Evolutionary conservation across 2,888 invertebrate genomes (phyloP), one percentile per base, ranked within the genome.

Genomic region (Cartodere bifasciata): DNA sequence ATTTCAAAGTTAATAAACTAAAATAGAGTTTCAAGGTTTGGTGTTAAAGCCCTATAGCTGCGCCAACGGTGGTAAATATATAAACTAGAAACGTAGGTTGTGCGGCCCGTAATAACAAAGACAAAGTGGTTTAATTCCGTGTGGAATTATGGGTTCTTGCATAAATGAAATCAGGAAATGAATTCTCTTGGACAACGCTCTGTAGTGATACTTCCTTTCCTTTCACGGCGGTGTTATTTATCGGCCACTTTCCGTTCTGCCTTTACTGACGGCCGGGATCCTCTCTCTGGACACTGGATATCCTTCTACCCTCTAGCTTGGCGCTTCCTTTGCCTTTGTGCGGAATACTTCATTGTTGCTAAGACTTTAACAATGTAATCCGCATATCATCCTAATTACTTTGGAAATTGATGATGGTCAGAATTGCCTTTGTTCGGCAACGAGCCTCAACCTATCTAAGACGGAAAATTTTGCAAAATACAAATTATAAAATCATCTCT

Each of bases 151-250:
- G 52, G 49, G 50, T 54, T 55, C 55, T 57, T 55, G 53, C 52
- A 53, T 52, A 57, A 58, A 57, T 58, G 56, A 55, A 56, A 57
- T 56, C 58, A 57, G 57, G 57, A 58, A 58, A 58, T 56, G 57
- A 57, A 55, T 55, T 55, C 55, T 49, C 53, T 52, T 50, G 52
- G 47, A 54, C 53, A 50, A 49, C 50, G 53, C 51, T 53, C 51
- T 52, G 45, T 45, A 49, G 45, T 46, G 48, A 50, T 49, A 53
- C 53, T 55, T 58, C 56, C 56, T 56, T 47, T 53, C 53, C 52
- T 55, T 58, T 56, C 55, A 50, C 40, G 34, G 34, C 32, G 36
- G 34, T 32, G 43, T 56, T 56, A 57, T 58, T 57, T 58, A 58
- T 57, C 53, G 55, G 51, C 41, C 50, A 48, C 53, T 54, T 55